Percentiles rank a stretch among this genome's conserved stretches.
Evolutionary conservation across 2,888 invertebrate species (phyloP).

Genomic region (Sialis lutaria): DNA sequence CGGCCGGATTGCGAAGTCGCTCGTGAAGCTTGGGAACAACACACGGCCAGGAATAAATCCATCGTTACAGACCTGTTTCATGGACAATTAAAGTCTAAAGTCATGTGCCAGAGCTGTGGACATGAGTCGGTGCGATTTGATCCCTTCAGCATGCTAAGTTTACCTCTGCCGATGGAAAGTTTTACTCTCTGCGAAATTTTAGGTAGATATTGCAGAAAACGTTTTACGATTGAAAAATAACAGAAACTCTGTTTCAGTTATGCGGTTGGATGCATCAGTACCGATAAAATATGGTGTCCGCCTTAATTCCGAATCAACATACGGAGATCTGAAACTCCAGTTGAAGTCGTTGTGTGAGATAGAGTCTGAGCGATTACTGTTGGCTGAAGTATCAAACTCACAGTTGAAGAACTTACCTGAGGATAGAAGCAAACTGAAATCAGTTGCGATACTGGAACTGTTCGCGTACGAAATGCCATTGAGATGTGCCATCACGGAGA

Average conservation of each 20-base stretch:
- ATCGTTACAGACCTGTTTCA: conserved; percentile 83
- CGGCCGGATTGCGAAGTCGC: conserved; percentile 56
- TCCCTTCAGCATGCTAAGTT: conserved; percentile 76
- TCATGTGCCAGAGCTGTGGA: conserved; percentile 66
- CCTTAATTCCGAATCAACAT: conserved; percentile 67
- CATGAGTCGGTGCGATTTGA: conserved; percentile 79
- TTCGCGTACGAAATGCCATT: conserved; percentile 53
- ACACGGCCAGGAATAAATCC: conserved; percentile 65
- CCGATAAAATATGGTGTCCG: conserved; percentile 75
- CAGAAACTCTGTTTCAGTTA: conserved; percentile 30
- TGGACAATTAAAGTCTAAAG: conserved; percentile 80
- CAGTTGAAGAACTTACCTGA: conserved; percentile 40
- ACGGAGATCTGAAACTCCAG: conserved; percentile 55
- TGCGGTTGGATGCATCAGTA: conserved; percentile 62
- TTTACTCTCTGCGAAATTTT: conserved; percentile 58
- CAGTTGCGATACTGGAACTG: conserved; percentile 34
- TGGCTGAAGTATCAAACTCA: conserved; percentile 56
- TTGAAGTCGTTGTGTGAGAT: conserved; percentile 45
- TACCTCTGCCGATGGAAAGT: conserved; percentile 83
- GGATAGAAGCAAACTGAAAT: conserved; percentile 33
- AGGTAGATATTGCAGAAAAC: conserved; percentile 28
- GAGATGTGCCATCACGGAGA: conserved; percentile 10
- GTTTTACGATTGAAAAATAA: conserved; percentile 2
- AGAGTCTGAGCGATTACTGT: conserved; percentile 39
- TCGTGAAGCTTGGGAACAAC: conserved; percentile 68